A percentile compares a stretch with the other conserved stretches of the same genome.
phyloP scores from a whole-genome alignment of 2,797 vertebrate genomes.

The Cyclura pinguis region DNA sequence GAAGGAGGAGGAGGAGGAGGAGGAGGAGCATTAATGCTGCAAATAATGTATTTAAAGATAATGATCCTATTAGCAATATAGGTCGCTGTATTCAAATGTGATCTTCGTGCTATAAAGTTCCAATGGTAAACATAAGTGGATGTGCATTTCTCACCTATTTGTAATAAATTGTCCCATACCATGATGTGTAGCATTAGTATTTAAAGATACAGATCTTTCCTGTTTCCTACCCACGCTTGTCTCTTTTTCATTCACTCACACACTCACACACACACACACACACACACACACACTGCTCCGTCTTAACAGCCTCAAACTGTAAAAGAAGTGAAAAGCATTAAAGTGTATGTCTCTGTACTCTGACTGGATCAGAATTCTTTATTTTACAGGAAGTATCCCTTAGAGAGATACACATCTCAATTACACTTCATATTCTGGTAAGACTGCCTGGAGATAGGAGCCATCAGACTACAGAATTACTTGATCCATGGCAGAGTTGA shows the following conservation, averaged over 20 bases:
- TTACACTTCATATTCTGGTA: conserved; percentile 58
- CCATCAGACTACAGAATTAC: conserved; percentile 52
- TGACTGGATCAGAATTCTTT: conserved; percentile 48
- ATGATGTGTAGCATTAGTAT: background rate
- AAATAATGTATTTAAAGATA: background rate
- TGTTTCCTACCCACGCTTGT: background rate
- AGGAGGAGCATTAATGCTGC: background rate
- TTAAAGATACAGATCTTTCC: background rate
- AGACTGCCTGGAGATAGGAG: conserved; percentile 46
- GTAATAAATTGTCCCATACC: background rate
- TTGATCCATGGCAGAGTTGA: conserved; percentile 56
- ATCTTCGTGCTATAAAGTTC: background rate
- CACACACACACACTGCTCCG: no score
- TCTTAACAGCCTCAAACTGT: conserved; percentile 17
- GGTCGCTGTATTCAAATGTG: background rate
- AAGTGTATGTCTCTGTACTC: conserved; percentile 38
- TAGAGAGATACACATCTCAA: conserved; percentile 50
- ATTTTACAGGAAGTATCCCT: conserved; percentile 22
- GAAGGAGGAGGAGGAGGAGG: no score
- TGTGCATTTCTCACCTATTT: conserved; percentile 5
- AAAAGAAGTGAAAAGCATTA: conserved; percentile 20
- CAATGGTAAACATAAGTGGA: background rate
- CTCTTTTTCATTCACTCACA: background rate
- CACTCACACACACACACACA: no score
- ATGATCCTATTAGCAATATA: background rate